Base-by-base conservation (phyloP, 2,888 invertebrate species). In the Ctenicera cuprea region DNA sequence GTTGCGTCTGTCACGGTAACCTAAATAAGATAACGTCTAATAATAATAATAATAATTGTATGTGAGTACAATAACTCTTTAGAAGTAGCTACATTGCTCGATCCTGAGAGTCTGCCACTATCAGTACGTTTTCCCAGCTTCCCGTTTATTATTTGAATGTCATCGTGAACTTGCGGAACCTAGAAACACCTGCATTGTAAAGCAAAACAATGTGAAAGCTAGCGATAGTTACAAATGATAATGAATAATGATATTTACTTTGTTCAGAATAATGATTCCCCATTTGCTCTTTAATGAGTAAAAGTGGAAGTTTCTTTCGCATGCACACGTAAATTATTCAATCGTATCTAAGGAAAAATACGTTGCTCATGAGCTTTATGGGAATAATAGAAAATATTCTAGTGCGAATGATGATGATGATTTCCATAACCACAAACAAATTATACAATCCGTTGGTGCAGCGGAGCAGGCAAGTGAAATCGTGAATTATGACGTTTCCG, bases 111-210 rank as follows among this genome's bases (percentile, higher is more conserved):
- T 1, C 48, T 2, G 11, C 7, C 18, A 30, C 22, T 48, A 48
- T 63, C 63, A 26, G 18, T 38, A 52, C n/a, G 8, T 52, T 63
- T 65, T 65, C 65, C 52, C 65, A 65, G 65, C 50, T 52, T 65
- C 52, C 65, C 65, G 41, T 65, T 65, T 65, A 65, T 65, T 65
- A 65, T 65, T 52, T 52, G 37, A 18, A 22, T 65, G 50, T 65
- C 37, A 59, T 59, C 59, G 20, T n/a, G 18, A 38, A 37, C 20
- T 59, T 37, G 59, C 20, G 7, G n/a, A 38, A 12, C 12, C 54
- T 14, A 57, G 16, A 33, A 59, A 59, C 59, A 38, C 57, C 45
- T 52, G 52, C 65, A 65, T 65, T 65, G 65, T 65, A 22, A 37
- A 18, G 38, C 20, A 33, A 65, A 65, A 65, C 65, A 65, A 65